Conservation (phyloP, 2,113 vertebrate species). For the Leucoraja erinaceus region DNA sequence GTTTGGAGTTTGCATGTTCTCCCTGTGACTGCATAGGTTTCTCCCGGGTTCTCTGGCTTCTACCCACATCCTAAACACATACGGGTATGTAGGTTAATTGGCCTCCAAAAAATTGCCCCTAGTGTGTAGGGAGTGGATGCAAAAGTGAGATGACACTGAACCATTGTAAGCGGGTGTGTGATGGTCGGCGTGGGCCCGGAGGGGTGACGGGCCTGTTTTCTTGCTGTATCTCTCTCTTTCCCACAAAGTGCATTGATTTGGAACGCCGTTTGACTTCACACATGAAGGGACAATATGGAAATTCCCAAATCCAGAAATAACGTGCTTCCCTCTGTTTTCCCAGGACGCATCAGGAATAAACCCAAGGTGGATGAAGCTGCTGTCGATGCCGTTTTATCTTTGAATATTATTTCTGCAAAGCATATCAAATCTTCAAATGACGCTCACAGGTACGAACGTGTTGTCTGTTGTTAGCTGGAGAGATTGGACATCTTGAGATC, state of each 20-base stretch:
- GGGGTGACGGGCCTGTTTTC: too few relatives aligned
- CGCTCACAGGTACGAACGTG: constrained; percentile 72
- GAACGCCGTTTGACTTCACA: not conserved
- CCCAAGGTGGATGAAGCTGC: constrained; percentile 83
- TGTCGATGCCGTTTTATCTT: constrained; percentile 81
- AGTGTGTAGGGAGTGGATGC: too few relatives aligned
- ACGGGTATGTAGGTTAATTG: too few relatives aligned
- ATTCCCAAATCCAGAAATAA: not conserved
- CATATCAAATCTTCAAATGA: constrained; percentile 89
- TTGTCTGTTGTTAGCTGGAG: not conserved
- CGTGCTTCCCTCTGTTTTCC: not conserved
- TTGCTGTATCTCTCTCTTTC: too few relatives aligned
- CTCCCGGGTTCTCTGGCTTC: too few relatives aligned
- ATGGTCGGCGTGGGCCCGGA: too few relatives aligned
- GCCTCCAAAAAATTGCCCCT: too few relatives aligned
- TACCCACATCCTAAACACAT: too few relatives aligned
- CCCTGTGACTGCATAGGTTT: too few relatives aligned
- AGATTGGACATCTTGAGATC: not conserved
- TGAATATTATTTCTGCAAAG: constrained; percentile 96
- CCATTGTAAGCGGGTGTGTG: too few relatives aligned
- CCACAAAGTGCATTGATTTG: not conserved
- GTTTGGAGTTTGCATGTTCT: too few relatives aligned
- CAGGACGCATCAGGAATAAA: constrained; percentile 86
- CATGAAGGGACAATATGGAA: not conserved
- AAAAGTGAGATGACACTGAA: too few relatives aligned